A percentile compares a stretch with the other conserved stretches of the same genome.
phyloP scores from a whole-genome alignment of 2,797 vertebrate genomes.

The Neomorphus geoffroyi region DNA sequence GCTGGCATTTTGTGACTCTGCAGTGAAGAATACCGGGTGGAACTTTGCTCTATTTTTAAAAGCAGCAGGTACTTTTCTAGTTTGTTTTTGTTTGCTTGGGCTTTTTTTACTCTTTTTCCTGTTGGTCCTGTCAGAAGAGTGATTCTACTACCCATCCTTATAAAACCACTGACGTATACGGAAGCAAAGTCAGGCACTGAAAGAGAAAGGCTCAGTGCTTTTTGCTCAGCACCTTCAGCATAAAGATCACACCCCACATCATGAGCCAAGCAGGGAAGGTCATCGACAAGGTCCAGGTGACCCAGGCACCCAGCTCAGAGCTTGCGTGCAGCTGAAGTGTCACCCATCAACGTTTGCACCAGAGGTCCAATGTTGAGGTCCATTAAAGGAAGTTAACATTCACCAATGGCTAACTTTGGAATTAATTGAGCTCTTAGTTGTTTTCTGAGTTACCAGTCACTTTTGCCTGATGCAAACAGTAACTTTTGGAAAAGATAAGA shows the following conservation, averaged over 20 bases:
- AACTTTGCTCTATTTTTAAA: conserved; percentile 2
- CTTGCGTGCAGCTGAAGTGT: background rate
- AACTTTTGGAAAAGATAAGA: background rate
- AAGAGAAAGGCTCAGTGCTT: background rate
- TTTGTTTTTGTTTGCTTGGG: background rate
- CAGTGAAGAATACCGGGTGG: background rate
- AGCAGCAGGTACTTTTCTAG: background rate
- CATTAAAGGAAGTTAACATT: background rate
- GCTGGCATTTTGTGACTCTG: background rate
- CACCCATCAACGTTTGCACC: background rate
- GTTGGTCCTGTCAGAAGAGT: background rate
- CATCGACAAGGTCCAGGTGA: accelerated
- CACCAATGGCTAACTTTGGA: background rate
- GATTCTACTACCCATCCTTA: background rate
- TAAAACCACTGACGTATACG: background rate
- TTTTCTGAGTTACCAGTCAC: background rate
- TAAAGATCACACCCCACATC: background rate
- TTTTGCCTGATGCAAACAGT: background rate
- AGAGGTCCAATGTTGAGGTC: background rate
- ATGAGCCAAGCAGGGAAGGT: background rate
- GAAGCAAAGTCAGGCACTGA: background rate
- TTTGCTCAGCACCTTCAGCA: background rate
- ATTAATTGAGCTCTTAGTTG: background rate
- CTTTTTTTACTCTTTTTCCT: background rate
- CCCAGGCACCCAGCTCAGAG: background rate